Conservation (phyloP, 2,113 vertebrate genomes). For the Ia io region DNA sequence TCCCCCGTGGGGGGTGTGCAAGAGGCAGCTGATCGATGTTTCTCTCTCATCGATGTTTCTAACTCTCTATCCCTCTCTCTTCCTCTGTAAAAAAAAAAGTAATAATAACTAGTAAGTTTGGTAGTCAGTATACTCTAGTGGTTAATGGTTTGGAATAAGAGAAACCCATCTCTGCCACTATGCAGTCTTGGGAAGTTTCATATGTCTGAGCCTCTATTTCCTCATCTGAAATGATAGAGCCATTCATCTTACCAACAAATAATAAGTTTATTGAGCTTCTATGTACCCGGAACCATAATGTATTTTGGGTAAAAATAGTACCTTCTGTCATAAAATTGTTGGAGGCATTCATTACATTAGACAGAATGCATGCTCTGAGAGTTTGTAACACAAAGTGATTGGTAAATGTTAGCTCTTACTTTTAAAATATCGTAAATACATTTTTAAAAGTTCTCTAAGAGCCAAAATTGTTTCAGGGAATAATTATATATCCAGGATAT, state of each 20-base stretch:
- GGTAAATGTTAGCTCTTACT: background rate
- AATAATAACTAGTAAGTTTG: constrained; percentile 12
- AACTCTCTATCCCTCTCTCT: too few species aligned
- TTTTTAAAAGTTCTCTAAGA: background rate
- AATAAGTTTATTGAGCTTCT: background rate
- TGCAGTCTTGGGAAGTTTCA: background rate
- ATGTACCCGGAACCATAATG: background rate
- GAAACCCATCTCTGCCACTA: background rate
- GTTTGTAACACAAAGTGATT: background rate
- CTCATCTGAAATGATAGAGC: background rate
- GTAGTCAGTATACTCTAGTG: background rate
- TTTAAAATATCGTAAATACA: background rate
- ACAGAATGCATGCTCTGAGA: background rate
- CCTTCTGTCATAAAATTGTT: background rate
- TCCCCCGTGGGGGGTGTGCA: too few species aligned
- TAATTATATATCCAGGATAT: background rate
- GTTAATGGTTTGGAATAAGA: background rate
- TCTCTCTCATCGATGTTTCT: too few species aligned
- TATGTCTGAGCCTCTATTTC: background rate
- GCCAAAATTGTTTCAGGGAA: background rate
- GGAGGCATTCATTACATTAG: constrained; percentile 23
- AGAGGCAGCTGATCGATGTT: too few species aligned
- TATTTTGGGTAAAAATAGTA: background rate
- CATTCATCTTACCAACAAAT: background rate
- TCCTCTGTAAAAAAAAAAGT: too few species aligned